Percentiles rank a stretch among this genome's conserved stretches.
These are phyloP conservation scores for Monopterus albus DNA, from an alignment of 2,113 vertebrate genomes.

Conservation along the genomic window DNA sequence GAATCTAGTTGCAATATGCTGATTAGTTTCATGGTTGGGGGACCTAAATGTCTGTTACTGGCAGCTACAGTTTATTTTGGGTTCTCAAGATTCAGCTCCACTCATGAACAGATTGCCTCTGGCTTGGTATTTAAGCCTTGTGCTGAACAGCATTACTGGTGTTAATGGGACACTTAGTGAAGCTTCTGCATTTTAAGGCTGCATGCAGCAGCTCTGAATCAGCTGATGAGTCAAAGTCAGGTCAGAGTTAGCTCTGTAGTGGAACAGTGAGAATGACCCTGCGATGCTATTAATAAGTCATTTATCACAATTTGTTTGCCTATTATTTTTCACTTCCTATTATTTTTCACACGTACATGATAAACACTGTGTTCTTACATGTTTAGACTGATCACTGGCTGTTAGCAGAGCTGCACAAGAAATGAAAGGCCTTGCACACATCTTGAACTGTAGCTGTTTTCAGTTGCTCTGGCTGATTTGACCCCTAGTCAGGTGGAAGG, in stretches of 20 bases:
- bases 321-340: slow-evolving; percentile 21
- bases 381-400: slow-evolving; percentile 6
- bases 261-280: slow-evolving; percentile 15
- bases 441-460: not conserved
- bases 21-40: slow-evolving; percentile 65
- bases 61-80: slow-evolving; percentile 72
- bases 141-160: slow-evolving; percentile 56
- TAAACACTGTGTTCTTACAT: not conserved
- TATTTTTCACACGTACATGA: not conserved
- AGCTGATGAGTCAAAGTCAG: slow-evolving; percentile 47
- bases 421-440: not conserved
- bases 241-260: slow-evolving; percentile 20
- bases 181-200: slow-evolving; percentile 56
- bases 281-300: slow-evolving; percentile 12
- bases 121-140: slow-evolving; percentile 65
- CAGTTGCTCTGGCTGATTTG: not conserved
- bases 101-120: slow-evolving; percentile 71
- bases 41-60: slow-evolving; percentile 66
- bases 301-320: slow-evolving; percentile 9
- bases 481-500: not conserved
- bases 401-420: not conserved
- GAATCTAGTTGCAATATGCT: slow-evolving; percentile 51
- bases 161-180: slow-evolving; percentile 63
- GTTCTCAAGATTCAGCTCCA: slow-evolving; percentile 57
- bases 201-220: slow-evolving; percentile 28